A percentile compares a stretch with the other conserved stretches of the same genome.
Evolutionary conservation across 2,888 invertebrate species (phyloP).

Genomic region (Euproctis similis): DNA sequence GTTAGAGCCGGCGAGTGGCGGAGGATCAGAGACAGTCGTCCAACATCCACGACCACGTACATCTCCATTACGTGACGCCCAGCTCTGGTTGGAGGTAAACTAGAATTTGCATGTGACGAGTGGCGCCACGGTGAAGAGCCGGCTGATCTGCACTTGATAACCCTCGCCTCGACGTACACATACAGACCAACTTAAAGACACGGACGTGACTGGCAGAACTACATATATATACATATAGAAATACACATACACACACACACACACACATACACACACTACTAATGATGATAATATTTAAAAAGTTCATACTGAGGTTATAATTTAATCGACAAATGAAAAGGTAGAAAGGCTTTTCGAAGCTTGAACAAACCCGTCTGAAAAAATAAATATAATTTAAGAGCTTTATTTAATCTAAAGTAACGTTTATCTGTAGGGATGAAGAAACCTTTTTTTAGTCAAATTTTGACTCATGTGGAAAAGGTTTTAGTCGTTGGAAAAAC

Average conservation of each 20-base stretch:
- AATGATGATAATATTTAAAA: too few species aligned
- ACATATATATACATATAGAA: not conserved
- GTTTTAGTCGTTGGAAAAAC: too few species aligned
- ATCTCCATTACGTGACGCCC: slow-evolving; percentile 24
- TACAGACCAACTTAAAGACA: slow-evolving; percentile 18
- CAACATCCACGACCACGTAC: slow-evolving; percentile 11
- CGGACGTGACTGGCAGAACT: slow-evolving; percentile 16
- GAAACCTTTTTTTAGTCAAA: too few species aligned
- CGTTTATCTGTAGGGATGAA: too few species aligned
- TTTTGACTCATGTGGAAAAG: too few species aligned
- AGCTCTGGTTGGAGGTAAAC: slow-evolving; percentile 16
- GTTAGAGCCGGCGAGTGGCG: slow-evolving; percentile 1
- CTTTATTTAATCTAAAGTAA: too few species aligned
- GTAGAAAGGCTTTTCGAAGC: too few species aligned
- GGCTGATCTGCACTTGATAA: too few species aligned
- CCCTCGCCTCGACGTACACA: slow-evolving; percentile 26
- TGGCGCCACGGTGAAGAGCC: slow-evolving; percentile 23
- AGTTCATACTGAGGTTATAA: too few species aligned
- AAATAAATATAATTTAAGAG: too few species aligned
- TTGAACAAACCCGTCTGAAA: too few species aligned
- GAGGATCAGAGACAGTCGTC: slow-evolving; percentile 4
- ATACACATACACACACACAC: slow-evolving; percentile 1
- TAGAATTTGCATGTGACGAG: slow-evolving; percentile 33
- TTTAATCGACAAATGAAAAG: too few species aligned
- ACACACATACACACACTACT: slow-evolving; percentile 4